phyloP scores from a whole-genome alignment of 2,797 vertebrate genomes.

The Macroramphosus scolopax region DNA sequence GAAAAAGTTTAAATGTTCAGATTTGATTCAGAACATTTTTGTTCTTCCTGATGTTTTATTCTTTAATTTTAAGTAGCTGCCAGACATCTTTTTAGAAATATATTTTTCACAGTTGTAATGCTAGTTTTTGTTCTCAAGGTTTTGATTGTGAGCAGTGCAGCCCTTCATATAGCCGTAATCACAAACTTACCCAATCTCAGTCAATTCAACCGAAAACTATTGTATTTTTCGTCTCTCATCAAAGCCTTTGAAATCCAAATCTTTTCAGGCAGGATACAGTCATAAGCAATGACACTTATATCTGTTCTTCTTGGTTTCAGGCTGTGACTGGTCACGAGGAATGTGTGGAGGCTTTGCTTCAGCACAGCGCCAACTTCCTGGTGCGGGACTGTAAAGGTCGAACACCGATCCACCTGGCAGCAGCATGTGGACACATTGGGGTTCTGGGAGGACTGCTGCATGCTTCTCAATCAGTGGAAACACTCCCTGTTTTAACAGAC shows the following conservation, averaged over 20 bases:
- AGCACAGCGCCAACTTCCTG: conserved; percentile 91
- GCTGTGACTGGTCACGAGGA: conserved; percentile 96
- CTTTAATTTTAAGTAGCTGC: no score
- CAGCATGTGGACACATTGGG: conserved; percentile 92
- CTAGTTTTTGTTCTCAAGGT: neutral
- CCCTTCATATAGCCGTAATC: neutral
- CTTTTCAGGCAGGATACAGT: no score
- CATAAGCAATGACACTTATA: conserved; percentile 1
- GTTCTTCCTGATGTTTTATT: no score
- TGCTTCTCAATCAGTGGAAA: conserved; percentile 85
- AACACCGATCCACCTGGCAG: conserved; percentile 92
- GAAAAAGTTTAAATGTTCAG: no score
- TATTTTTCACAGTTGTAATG: no score
- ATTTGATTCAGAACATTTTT: no score
- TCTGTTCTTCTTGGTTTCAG: conserved; percentile 65
- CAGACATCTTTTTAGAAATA: no score
- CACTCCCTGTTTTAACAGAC: conserved; percentile 86
- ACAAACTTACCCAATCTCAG: no score
- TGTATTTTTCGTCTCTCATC: neutral
- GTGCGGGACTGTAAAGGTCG: conserved; percentile 89
- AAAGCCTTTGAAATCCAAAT: neutral
- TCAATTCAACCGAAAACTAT: no score
- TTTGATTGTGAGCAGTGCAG: neutral
- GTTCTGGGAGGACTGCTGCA: conserved; percentile 94
- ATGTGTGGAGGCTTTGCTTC: conserved; percentile 94